Percentiles rank a stretch among this genome's conserved stretches.
These are phyloP conservation scores for Leptinotarsa tumamoca DNA, from an alignment of 2,888 invertebrate genomes.

Conservation along the genomic window DNA sequence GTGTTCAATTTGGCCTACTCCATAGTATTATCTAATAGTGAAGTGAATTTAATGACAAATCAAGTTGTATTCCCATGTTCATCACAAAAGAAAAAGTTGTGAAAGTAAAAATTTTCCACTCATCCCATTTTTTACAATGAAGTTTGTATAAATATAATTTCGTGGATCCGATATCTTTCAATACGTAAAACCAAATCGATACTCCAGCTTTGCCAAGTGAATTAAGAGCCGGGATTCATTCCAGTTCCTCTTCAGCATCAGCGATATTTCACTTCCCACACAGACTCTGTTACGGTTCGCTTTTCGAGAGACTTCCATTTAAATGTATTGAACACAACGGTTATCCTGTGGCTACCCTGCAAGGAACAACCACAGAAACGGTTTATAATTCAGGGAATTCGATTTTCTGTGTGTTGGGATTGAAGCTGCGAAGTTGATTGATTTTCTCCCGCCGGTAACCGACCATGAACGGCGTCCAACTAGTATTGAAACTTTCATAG, in stretches of 20 bases:
- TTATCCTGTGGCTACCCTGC: neutral
- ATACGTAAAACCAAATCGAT: neutral
- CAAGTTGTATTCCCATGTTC: no score
- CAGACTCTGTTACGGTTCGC: conserved; percentile 4
- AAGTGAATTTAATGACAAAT: no score
- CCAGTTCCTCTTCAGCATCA: neutral
- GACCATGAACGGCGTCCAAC: neutral
- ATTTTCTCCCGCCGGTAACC: neutral
- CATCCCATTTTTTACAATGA: neutral
- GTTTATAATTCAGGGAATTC: conserved; percentile 27
- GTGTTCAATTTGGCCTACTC: no score
- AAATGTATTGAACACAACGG: neutral
- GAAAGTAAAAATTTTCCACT: no score
- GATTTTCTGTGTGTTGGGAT: conserved; percentile 22
- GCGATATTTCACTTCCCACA: conserved; percentile 14
- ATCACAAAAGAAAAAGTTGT: no score
- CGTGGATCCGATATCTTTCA: neutral
- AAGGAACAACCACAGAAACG: conserved; percentile 3
- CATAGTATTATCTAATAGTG: no score
- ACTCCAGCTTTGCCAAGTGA: neutral
- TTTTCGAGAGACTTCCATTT: neutral
- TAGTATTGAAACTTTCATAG: neutral
- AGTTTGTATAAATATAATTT: neutral
- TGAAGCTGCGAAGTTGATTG: neutral
- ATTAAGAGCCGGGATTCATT: neutral